Percentiles rank a stretch among this genome's conserved stretches.
phyloP scores from a whole-genome alignment of 2,888 invertebrate species.

The Hyles lineata region DNA sequence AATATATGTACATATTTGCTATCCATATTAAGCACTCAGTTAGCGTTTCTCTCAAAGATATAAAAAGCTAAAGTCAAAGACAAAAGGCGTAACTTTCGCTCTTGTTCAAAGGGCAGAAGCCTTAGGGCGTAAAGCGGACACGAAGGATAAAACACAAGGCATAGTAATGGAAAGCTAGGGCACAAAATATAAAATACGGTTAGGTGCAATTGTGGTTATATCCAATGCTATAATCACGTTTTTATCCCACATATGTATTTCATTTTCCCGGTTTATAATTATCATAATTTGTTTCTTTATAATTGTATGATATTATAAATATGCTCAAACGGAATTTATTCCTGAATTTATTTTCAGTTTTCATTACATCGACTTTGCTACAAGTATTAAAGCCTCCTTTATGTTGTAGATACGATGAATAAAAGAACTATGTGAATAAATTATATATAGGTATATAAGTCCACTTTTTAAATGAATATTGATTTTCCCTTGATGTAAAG shows the following conservation, averaged over 20 bases:
- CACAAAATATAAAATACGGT: neutral
- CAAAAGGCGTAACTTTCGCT: constrained; percentile 1
- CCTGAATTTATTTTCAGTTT: too few species aligned
- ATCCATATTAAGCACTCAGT: neutral
- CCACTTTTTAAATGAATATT: too few species aligned
- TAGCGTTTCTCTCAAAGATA: neutral
- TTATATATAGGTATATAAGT: too few species aligned
- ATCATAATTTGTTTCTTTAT: too few species aligned
- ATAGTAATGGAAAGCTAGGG: neutral
- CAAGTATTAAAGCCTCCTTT: too few species aligned
- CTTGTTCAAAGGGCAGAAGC: neutral
- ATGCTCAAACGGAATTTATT: too few species aligned
- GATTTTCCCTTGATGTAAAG: too few species aligned
- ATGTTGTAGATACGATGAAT: too few species aligned
- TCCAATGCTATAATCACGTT: too few species aligned
- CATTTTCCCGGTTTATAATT: neutral
- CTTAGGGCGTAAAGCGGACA: constrained; percentile 3
- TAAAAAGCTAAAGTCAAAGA: neutral
- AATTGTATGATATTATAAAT: too few species aligned
- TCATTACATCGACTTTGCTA: too few species aligned
- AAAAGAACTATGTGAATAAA: too few species aligned
- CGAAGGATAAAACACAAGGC: neutral
- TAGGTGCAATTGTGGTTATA: neutral
- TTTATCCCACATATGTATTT: neutral
- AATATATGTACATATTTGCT: neutral